Evolutionary conservation across 2,888 invertebrate species (phyloP).

Genomic region (Oxytorus armatus): DNA sequence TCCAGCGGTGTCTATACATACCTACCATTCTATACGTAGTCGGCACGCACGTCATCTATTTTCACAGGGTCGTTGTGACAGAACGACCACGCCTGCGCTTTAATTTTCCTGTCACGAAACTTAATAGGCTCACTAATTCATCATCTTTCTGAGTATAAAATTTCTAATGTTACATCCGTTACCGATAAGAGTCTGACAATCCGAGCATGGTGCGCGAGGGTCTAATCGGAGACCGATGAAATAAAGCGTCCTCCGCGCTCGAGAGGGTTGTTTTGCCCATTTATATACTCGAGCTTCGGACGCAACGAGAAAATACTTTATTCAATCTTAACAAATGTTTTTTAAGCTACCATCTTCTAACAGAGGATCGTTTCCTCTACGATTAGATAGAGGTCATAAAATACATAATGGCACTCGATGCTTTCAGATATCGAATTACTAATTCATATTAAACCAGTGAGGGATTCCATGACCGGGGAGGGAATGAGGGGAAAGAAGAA

Average conservation of each 20-base stretch:
- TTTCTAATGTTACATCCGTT: not conserved
- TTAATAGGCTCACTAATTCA: conserved; percentile 69
- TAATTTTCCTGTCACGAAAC: conserved; percentile 77
- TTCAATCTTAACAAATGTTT: too few relatives aligned
- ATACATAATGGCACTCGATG: not conserved
- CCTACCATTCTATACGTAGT: not conserved
- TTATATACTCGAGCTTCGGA: too few relatives aligned
- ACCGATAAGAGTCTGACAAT: not conserved
- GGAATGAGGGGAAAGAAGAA: conserved; percentile 7
- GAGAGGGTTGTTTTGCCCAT: too few relatives aligned
- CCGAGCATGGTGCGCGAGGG: not conserved
- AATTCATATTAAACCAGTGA: conserved; percentile 18
- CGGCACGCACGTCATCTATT: conserved; percentile 23
- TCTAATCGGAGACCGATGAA: not conserved
- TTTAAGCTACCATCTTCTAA: too few relatives aligned
- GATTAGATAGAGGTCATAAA: not conserved
- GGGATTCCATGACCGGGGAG: not conserved
- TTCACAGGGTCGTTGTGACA: conserved; percentile 12
- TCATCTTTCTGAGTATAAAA: conserved; percentile 5
- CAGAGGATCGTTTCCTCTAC: too few relatives aligned
- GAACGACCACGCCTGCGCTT: conserved; percentile 74
- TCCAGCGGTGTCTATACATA: conserved; percentile 7
- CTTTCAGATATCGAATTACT: conserved; percentile 23
- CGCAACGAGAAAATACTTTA: too few relatives aligned
- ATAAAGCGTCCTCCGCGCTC: too few relatives aligned